phyloP scores from a whole-genome alignment of 2,888 invertebrate species.

The Acleris cristana region DNA sequence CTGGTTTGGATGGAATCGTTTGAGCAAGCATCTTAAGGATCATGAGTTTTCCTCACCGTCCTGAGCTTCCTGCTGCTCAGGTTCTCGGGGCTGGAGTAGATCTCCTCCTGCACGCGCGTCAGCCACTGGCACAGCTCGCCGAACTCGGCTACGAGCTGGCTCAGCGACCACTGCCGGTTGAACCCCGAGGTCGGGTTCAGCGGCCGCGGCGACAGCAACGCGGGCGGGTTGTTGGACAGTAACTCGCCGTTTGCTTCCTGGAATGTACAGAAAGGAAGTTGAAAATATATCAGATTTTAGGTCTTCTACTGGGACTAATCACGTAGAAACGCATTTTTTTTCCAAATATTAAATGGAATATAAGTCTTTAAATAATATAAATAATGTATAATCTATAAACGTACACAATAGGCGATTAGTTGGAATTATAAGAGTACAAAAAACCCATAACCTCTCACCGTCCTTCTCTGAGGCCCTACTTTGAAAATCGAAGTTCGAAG shows the following conservation, averaged over 20 bases:
- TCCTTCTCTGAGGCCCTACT: no score
- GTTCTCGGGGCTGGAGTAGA: constrained; percentile 89
- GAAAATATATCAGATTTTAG: no score
- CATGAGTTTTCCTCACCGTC: constrained; percentile 76
- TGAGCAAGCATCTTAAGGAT: not conserved
- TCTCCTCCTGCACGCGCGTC: constrained; percentile 89
- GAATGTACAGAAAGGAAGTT: constrained; percentile 44
- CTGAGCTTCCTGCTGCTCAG: constrained; percentile 87
- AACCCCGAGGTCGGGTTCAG: constrained; percentile 68
- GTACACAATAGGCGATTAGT: no score
- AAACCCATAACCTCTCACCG: no score
- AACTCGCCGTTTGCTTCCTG: constrained; percentile 92
- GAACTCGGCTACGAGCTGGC: constrained; percentile 90
- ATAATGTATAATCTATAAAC: no score
- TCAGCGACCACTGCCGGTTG: constrained; percentile 88
- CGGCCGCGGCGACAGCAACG: constrained; percentile 62
- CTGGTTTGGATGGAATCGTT: not conserved
- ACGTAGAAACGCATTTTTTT: no score
- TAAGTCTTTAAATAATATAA: no score
- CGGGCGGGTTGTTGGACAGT: constrained; percentile 85
- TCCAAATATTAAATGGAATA: no score
- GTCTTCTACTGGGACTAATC: no score
- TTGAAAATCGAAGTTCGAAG: no score
- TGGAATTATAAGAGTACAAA: no score
- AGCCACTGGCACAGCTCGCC: constrained; percentile 92